phyloP scores from a whole-genome alignment of 2,113 vertebrate genomes.

The Podarcis cretensis region DNA sequence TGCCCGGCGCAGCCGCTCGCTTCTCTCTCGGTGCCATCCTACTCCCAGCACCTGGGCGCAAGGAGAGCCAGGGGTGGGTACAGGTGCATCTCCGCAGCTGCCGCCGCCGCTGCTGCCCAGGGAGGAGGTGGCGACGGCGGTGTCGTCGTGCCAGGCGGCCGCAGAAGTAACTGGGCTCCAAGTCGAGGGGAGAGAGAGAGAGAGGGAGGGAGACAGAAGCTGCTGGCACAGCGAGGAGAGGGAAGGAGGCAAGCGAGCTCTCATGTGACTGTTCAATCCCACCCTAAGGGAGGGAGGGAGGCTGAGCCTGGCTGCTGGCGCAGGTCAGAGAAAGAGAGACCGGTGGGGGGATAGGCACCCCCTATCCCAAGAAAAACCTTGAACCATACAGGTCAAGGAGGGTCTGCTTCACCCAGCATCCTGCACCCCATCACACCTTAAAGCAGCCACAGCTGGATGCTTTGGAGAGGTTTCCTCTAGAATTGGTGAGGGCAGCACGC shows the following conservation, averaged over 20 bases:
- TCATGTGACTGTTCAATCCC: conserved; percentile 26
- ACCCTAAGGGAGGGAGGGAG: conserved; percentile 2
- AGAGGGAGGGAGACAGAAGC: background rate
- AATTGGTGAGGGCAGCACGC: too few relatives aligned
- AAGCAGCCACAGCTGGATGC: background rate
- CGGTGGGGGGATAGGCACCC: too few relatives aligned
- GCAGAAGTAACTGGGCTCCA: too few relatives aligned
- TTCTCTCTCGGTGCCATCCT: background rate
- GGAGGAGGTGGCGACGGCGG: too few relatives aligned
- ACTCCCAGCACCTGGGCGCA: background rate
- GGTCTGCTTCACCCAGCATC: background rate
- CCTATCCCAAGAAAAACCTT: background rate
- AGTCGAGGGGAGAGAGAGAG: too few relatives aligned
- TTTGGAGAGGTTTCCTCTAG: too few relatives aligned
- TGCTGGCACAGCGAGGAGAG: background rate
- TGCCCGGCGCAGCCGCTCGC: background rate
- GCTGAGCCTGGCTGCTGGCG: background rate
- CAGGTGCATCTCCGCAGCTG: background rate
- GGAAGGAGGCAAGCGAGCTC: background rate
- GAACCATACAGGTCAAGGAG: background rate
- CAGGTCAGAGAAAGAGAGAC: background rate
- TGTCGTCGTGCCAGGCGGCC: background rate
- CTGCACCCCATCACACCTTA: background rate
- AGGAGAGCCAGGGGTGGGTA: background rate
- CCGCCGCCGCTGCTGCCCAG: background rate